Evolutionary conservation across 2,888 invertebrate genomes (phyloP).

Genomic region (Esperia sulphurella): DNA sequence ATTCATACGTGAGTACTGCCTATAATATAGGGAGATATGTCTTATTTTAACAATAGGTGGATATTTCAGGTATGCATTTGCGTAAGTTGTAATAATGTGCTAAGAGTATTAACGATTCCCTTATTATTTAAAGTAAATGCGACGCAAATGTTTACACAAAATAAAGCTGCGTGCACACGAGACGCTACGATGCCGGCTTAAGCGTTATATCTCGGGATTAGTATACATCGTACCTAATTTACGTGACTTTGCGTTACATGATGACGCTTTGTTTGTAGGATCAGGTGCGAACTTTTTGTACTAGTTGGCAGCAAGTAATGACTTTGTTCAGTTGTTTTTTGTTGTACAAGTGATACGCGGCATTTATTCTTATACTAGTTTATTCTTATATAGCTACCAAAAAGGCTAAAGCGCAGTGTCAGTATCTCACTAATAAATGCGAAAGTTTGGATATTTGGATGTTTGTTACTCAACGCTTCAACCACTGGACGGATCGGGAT

Average conservation of each 20-base stretch:
- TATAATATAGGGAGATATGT: no score
- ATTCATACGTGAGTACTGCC: no score
- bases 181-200: slow-evolving; percentile 59
- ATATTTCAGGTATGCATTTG: neutral
- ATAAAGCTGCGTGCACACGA: slow-evolving; percentile 65
- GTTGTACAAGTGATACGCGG: neutral
- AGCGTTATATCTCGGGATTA: slow-evolving; percentile 70
- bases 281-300: slow-evolving; percentile 41
- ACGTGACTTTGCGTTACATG: slow-evolving; percentile 63
- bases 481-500: no score
- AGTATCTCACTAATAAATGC: no score
- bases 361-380: no score
- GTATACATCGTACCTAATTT: slow-evolving; percentile 69
- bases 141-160: slow-evolving; percentile 57
- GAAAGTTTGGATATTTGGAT: no score
- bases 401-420: no score
- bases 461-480: no score
- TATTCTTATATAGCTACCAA: no score
- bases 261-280: slow-evolving; percentile 55
- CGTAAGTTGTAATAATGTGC: slow-evolving; percentile 4
- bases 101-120: slow-evolving; percentile 31
- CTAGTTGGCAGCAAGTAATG: neutral
- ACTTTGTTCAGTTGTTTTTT: neutral
- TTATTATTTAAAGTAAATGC: slow-evolving; percentile 46
- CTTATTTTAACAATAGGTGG: no score